Percentiles rank a stretch among this genome's conserved stretches.
Evolutionary conservation across 2,888 invertebrate genomes (phyloP).

Genomic region (Noctua janthe): DNA sequence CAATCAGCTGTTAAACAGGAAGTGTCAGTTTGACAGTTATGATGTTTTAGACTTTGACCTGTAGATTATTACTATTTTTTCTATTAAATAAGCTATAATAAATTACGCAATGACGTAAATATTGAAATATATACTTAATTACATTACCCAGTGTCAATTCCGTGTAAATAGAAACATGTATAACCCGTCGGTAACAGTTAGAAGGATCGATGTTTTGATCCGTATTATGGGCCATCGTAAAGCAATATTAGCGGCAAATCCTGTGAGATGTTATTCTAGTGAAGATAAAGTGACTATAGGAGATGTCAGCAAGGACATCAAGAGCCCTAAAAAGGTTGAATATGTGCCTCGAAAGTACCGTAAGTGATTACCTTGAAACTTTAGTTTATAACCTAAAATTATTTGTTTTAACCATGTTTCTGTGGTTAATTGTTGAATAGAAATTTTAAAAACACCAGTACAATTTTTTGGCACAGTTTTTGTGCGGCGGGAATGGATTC

Average conservation of each 20-base stretch:
- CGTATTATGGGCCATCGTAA: constrained; percentile 86
- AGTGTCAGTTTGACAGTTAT: constrained; percentile 54
- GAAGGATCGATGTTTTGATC: constrained; percentile 88
- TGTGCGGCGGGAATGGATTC: background rate
- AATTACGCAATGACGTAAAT: constrained; percentile 58
- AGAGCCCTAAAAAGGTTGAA: constrained; percentile 92
- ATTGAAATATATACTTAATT: constrained; percentile 40
- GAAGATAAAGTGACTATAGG: constrained; percentile 93
- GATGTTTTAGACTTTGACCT: constrained; percentile 85
- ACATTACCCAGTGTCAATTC: constrained; percentile 40
- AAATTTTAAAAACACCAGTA: background rate
- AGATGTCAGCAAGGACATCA: constrained; percentile 92
- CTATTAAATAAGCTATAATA: constrained; percentile 56
- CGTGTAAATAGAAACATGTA: constrained; percentile 76
- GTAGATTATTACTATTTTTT: constrained; percentile 74
- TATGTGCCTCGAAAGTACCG: constrained; percentile 96
- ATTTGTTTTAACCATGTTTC: constrained; percentile 37
- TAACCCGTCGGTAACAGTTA: constrained; percentile 83
- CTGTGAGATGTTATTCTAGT: constrained; percentile 85
- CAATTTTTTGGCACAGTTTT: background rate
- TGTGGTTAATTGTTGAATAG: background rate
- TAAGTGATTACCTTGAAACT: constrained; percentile 86
- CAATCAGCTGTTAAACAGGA: constrained; percentile 57
- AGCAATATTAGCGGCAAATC: constrained; percentile 80
- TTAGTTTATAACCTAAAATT: constrained; percentile 68